These are phyloP conservation scores for Poliocrania exsul DNA, from an alignment of 2,797 vertebrate genomes.

Conservation along the genomic window DNA sequence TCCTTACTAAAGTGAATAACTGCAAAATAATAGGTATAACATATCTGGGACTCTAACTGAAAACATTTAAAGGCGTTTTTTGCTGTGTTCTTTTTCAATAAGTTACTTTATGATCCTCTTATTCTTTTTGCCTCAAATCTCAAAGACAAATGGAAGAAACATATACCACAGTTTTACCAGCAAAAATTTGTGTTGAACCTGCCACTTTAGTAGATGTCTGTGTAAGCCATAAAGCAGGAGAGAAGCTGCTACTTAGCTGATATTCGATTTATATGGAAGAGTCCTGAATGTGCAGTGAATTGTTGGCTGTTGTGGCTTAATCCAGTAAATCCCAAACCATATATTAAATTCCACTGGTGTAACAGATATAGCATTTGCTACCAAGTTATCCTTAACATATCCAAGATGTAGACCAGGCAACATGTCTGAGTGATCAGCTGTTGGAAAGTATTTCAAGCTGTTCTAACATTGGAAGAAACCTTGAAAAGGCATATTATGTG, in stretches of 20 bases:
- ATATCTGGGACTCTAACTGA: not conserved
- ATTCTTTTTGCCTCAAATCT: not conserved
- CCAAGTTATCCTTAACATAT: not conserved
- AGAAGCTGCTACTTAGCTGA: not conserved
- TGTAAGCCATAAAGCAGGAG: not conserved
- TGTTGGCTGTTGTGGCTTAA: not conserved
- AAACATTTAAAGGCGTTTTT: not conserved
- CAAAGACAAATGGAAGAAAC: not conserved
- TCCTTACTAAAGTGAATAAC: slow-evolving; percentile 58
- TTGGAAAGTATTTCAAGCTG: not conserved
- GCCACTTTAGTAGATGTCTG: not conserved
- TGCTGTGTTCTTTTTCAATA: not conserved
- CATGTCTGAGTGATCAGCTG: not conserved
- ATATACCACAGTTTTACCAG: not conserved
- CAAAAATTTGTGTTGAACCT: not conserved
- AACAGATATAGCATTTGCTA: not conserved
- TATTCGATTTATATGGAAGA: not conserved
- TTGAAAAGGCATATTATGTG: not conserved
- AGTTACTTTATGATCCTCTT: not conserved
- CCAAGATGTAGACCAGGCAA: not conserved
- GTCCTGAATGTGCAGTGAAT: not conserved
- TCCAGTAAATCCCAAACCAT: not conserved
- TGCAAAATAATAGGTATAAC: slow-evolving; percentile 53
- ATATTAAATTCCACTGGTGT: rapidly evolving
- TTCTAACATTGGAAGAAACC: not conserved